Evolutionary conservation across 35 echinoderm and acorn worm species (phyloP), one percentile per base, ranked within the genome.

Genomic region (Strongylocentrotus purpuratus): DNA sequence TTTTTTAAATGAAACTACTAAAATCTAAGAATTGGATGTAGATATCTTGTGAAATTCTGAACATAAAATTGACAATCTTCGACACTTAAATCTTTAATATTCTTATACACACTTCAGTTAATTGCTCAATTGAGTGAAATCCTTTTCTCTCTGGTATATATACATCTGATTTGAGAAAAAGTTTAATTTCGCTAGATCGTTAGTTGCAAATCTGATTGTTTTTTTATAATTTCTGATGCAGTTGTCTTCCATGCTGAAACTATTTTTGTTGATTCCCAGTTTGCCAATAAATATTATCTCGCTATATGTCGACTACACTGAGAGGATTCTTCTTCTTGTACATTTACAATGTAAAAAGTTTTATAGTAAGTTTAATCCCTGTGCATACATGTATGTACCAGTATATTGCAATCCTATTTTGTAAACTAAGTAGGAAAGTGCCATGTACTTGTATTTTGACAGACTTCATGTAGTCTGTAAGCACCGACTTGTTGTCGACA

Each of bases 201-300:
- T 4, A 78, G 65, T 7, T 78, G 20, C 65, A 28, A 78, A 78
- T 22, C 0, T 78, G 0, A n/a, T 28, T 78, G 7, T 2, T 78
- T 25, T 20, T 20, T 25, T 78, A n/a, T 59, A 7, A 78, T 78
- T 78, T 78, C 65, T n/a, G 65, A 78, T 78, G 65, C 65, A 78
- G 65, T 78, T 78, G 65, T 78, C 65, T 78, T 78, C 65, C 65
- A 78, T 78, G 65, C 65, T 78, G 65, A 78, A 78, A 78, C 65
- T 78, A n/a, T 28, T 78, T 78, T 78, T 78, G 65, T 78, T 18
- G 28, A 78, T 78, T 78, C 28, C 65, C 65, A 78, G 20, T 78
- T 78, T 78, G 65, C 65, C 65, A 78, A 78, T 78, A 78, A 78
- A n/a, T 78, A 28, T 28, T 78, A 28, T 28, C 20, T 78, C 20